phyloP scores from a whole-genome alignment of 2,888 invertebrate genomes.

The Dynastes grantii region DNA sequence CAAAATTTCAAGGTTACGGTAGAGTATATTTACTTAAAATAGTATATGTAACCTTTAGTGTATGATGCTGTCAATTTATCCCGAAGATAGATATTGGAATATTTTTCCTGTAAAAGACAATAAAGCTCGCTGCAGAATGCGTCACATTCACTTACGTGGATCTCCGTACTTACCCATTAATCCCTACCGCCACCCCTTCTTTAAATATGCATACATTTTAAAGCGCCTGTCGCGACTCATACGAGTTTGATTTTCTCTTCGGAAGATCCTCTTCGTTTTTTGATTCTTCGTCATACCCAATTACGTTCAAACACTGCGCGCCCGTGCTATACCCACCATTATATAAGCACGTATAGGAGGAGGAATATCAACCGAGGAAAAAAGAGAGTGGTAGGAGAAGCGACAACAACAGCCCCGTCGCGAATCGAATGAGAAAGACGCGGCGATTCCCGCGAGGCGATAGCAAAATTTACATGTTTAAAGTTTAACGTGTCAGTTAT shows the following conservation, averaged over 20 bases:
- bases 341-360: neutral
- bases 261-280: neutral
- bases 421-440: conserved; percentile 8
- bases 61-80: too few species aligned
- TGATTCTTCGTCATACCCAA: conserved; percentile 28
- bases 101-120: too few species aligned
- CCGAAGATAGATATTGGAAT: too few species aligned
- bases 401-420: conserved; percentile 1
- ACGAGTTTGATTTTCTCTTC: conserved; percentile 37
- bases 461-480: conserved; percentile 35
- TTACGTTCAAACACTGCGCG: conserved; percentile 10
- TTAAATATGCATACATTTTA: conserved; percentile 40
- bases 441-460: conserved; percentile 18
- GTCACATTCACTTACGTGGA: neutral
- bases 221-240: conserved; percentile 32
- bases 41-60: too few species aligned
- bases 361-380: neutral
- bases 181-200: conserved; percentile 20
- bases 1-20: too few species aligned
- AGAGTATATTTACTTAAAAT: too few species aligned
- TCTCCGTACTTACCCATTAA: neutral
- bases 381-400: neutral
- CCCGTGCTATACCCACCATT: neutral
- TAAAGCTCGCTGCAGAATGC: neutral
- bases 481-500: conserved; percentile 39